Conservation (phyloP, 2,888 invertebrate species). For the Plagiodera versicolora region DNA sequence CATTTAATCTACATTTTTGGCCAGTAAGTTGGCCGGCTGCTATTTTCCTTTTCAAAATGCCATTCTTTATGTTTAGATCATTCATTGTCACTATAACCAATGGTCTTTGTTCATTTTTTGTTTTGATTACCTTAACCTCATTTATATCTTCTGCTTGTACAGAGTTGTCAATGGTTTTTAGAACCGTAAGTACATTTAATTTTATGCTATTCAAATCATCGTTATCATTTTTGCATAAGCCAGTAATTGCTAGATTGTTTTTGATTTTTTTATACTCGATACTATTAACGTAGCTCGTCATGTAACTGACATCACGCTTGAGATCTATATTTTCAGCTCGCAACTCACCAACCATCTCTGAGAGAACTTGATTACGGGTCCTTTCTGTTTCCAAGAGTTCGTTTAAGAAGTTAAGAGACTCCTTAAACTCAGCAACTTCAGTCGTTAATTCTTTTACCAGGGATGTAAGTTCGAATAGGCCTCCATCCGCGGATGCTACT, state of each 20-base stretch:
- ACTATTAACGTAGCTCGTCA: neutral
- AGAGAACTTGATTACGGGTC: too few relatives aligned
- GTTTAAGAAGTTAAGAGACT: neutral
- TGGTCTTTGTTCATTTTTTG: neutral
- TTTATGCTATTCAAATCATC: too few relatives aligned
- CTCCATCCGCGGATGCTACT: too few relatives aligned
- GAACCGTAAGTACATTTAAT: too few relatives aligned
- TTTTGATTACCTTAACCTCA: neutral
- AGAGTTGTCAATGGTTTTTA: neutral
- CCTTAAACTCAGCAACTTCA: too few relatives aligned
- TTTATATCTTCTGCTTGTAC: too few relatives aligned
- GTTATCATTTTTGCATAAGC: neutral
- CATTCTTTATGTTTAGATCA: neutral
- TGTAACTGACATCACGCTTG: neutral
- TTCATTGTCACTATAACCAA: neutral
- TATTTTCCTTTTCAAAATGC: neutral
- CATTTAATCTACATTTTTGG: neutral
- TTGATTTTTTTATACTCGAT: neutral
- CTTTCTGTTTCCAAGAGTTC: neutral
- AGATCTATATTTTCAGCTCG: neutral
- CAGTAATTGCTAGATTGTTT: neutral
- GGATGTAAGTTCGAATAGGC: too few relatives aligned
- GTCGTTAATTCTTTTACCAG: neutral
- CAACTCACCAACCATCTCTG: neutral
- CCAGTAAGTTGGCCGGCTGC: neutral